Evolutionary conservation across 2,888 invertebrate species (phyloP).

Genomic region (Andrena bicolor): DNA sequence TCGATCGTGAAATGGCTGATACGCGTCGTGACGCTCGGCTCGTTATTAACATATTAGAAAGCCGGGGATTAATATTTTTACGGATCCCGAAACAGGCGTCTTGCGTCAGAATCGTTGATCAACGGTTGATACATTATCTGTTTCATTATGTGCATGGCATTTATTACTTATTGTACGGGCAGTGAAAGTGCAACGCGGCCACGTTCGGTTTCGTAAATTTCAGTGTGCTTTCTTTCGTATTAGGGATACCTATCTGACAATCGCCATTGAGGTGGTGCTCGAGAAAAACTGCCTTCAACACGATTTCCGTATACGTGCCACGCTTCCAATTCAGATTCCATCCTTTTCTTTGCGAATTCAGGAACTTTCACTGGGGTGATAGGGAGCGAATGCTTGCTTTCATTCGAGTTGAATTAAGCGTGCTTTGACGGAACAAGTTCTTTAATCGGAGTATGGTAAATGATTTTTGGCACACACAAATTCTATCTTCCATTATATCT

Average conservation of each 20-base stretch:
- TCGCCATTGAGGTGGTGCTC: background rate
- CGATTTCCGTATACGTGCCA: constrained; percentile 11
- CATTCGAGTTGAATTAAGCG: too few relatives aligned
- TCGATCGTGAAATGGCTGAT: constrained; percentile 59
- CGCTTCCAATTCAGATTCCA: constrained; percentile 15
- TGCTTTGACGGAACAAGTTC: too few relatives aligned
- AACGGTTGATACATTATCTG: constrained; percentile 58
- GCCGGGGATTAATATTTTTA: constrained; percentile 54
- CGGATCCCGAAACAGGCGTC: constrained; percentile 40
- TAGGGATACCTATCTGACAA: background rate
- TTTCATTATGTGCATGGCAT: constrained; percentile 61
- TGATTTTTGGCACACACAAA: too few relatives aligned
- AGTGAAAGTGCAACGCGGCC: constrained; percentile 43
- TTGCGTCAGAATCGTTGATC: constrained; percentile 59
- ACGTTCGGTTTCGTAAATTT: constrained; percentile 49
- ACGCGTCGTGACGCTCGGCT: constrained; percentile 52
- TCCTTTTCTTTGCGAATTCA: background rate
- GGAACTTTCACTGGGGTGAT: constrained; percentile 6
- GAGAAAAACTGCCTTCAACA: constrained; percentile 21
- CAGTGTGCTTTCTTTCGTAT: constrained; percentile 47
- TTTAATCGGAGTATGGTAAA: too few relatives aligned
- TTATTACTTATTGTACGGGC: constrained; percentile 59
- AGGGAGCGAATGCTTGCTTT: background rate
- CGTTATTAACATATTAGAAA: constrained; percentile 64
- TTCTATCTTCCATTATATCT: too few relatives aligned